Percentiles rank a stretch among this genome's conserved stretches.
Evolutionary conservation across 2,797 vertebrate genomes (phyloP).

Genomic region (Myotis findleyi): DNA sequence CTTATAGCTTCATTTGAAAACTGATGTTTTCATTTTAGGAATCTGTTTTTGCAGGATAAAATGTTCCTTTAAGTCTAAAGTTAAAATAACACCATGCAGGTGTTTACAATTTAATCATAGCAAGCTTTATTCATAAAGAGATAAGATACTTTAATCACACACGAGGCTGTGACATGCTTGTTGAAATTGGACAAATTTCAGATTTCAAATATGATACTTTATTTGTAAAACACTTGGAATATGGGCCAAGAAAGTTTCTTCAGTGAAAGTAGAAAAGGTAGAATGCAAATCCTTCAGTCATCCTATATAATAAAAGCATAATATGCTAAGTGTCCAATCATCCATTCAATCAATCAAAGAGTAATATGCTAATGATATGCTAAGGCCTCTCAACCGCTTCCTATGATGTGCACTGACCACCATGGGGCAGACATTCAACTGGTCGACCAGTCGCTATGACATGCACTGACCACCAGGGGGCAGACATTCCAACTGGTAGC

Average conservation of each 20-base stretch:
- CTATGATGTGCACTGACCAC: too few relatives aligned
- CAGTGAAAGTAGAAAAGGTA: conserved; percentile 48
- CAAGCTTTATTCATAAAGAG: conserved; percentile 64
- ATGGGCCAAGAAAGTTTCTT: conserved; percentile 50
- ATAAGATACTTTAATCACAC: conserved; percentile 61
- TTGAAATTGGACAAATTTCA: conserved; percentile 73
- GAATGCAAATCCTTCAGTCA: conserved; percentile 37
- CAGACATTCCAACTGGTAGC: too few relatives aligned
- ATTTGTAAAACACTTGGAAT: conserved; percentile 72
- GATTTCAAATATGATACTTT: conserved; percentile 52
- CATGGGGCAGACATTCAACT: too few relatives aligned
- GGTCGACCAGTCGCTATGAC: too few relatives aligned
- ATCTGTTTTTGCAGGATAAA: conserved; percentile 57
- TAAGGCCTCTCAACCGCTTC: too few relatives aligned
- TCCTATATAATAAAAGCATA: background rate
- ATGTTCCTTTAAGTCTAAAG: conserved; percentile 67
- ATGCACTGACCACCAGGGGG: too few relatives aligned
- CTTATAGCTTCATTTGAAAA: conserved; percentile 55
- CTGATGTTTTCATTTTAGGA: conserved; percentile 60
- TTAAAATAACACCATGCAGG: conserved; percentile 72
- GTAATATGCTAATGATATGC: too few relatives aligned
- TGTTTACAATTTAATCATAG: conserved; percentile 74
- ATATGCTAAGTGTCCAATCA: too few relatives aligned
- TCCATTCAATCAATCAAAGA: too few relatives aligned
- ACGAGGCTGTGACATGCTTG: conserved; percentile 15